Evolutionary conservation across 2,888 invertebrate species (phyloP).

Genomic region (Andricus curvator): DNA sequence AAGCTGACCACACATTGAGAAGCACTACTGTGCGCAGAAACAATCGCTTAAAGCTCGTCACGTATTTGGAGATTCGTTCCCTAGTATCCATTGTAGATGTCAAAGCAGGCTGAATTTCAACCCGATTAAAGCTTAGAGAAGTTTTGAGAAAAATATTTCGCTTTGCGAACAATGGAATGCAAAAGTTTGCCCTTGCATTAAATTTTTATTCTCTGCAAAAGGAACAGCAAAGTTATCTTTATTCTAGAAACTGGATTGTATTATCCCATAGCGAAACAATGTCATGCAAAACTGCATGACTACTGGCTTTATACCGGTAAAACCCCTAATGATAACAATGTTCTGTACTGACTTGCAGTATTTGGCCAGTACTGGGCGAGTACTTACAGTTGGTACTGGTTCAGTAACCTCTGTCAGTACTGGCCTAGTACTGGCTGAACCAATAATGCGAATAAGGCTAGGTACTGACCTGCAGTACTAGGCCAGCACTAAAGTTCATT

Average conservation of each 20-base stretch:
- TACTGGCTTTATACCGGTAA: too few species aligned
- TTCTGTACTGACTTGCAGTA: too few species aligned
- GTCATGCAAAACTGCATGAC: too few species aligned
- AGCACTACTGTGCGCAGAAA: background rate
- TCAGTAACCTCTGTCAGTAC: too few species aligned
- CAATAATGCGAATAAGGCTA: too few species aligned
- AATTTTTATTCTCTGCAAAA: slow-evolving; percentile 23
- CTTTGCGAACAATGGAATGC: background rate
- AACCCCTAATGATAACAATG: too few species aligned
- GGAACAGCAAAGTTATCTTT: slow-evolving; percentile 3
- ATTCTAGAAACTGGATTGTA: slow-evolving; percentile 34
- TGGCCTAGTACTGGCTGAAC: too few species aligned
- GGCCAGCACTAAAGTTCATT: too few species aligned
- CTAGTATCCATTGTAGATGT: background rate
- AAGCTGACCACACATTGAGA: background rate
- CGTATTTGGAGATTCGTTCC: background rate
- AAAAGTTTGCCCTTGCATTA: slow-evolving; percentile 25
- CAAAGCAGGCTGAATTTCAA: background rate
- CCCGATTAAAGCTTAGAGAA: background rate
- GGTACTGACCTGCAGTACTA: too few species aligned
- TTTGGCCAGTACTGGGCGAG: too few species aligned
- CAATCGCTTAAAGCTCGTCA: background rate
- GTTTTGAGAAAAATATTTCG: background rate
- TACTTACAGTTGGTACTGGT: too few species aligned
- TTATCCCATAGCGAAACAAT: slow-evolving; percentile 36